Percentiles rank a stretch among this genome's conserved stretches.
Conservation (phyloP, 2,888 invertebrate genomes). For the Tiliacea citrago region DNA sequence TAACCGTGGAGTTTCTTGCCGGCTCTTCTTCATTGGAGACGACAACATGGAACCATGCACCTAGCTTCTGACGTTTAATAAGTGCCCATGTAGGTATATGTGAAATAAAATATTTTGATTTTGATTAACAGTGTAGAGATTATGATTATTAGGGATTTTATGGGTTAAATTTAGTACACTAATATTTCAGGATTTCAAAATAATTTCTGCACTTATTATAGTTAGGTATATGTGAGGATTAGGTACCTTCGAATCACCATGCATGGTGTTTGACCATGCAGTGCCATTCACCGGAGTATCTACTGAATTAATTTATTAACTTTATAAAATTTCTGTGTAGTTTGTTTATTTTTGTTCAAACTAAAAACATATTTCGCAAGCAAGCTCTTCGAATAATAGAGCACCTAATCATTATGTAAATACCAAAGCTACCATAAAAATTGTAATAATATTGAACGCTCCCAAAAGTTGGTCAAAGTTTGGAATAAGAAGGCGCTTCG, state of each 20-base stretch:
- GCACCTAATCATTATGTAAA: slow-evolving; percentile 45
- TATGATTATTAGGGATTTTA: neutral
- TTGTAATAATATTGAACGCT: slow-evolving; percentile 54
- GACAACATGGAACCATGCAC: too few species aligned
- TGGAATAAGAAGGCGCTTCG: slow-evolving; percentile 56
- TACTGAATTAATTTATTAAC: neutral
- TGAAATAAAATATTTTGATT: too few species aligned
- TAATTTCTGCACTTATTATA: neutral
- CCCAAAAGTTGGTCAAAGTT: slow-evolving; percentile 58
- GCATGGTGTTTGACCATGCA: too few species aligned
- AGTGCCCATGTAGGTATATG: too few species aligned
- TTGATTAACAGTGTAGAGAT: neutral
- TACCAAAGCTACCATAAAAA: slow-evolving; percentile 52
- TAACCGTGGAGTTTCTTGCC: too few species aligned
- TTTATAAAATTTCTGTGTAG: neutral
- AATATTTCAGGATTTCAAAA: neutral
- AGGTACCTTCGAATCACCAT: neutral
- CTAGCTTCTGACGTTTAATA: too few species aligned
- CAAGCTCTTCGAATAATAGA: neutral
- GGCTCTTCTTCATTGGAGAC: too few species aligned
- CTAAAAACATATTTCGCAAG: neutral
- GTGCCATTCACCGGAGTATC: neutral
- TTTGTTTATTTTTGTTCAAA: neutral
- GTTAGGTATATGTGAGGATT: neutral
- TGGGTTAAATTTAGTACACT: neutral